A percentile compares a stretch with the other conserved stretches of the same genome.
phyloP scores from a whole-genome alignment of 2,113 vertebrate species.

The Leptobrachium ailaonicum region DNA sequence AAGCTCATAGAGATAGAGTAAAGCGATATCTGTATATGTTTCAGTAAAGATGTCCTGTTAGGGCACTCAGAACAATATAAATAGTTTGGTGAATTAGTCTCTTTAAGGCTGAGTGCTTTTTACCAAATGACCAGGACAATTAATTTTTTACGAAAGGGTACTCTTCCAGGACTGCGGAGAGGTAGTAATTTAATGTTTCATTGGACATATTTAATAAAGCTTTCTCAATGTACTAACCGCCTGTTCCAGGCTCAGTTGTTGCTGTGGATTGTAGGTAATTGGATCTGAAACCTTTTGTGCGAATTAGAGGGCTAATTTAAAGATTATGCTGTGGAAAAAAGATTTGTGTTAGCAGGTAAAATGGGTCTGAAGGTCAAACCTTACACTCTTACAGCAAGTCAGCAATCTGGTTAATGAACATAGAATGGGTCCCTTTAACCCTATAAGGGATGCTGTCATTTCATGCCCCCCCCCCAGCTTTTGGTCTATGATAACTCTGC shows the following conservation, averaged over 20 bases:
- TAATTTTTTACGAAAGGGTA: constrained; percentile 24
- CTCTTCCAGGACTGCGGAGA: background rate
- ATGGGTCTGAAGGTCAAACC: constrained; percentile 17
- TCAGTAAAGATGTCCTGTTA: background rate
- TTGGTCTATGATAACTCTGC: no score
- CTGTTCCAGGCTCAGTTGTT: background rate
- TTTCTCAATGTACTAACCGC: constrained; percentile 6
- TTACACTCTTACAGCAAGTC: background rate
- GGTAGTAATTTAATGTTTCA: constrained; percentile 21
- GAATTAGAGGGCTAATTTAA: constrained; percentile 13
- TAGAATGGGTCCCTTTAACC: background rate
- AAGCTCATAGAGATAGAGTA: no score
- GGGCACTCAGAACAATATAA: constrained; percentile 12
- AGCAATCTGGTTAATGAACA: background rate
- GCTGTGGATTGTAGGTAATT: constrained; percentile 11
- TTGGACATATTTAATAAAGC: constrained; percentile 27
- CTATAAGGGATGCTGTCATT: no score
- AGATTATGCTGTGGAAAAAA: background rate
- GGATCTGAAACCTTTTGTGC: constrained; percentile 22
- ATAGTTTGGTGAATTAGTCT: constrained; percentile 9
- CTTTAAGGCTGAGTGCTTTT: constrained; percentile 26
- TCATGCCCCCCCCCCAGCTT: no score
- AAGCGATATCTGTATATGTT: background rate
- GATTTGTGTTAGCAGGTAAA: constrained; percentile 11
- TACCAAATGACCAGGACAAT: constrained; percentile 23